phyloP scores from a whole-genome alignment of 2,888 invertebrate genomes.

The Endomychus coccineus region DNA sequence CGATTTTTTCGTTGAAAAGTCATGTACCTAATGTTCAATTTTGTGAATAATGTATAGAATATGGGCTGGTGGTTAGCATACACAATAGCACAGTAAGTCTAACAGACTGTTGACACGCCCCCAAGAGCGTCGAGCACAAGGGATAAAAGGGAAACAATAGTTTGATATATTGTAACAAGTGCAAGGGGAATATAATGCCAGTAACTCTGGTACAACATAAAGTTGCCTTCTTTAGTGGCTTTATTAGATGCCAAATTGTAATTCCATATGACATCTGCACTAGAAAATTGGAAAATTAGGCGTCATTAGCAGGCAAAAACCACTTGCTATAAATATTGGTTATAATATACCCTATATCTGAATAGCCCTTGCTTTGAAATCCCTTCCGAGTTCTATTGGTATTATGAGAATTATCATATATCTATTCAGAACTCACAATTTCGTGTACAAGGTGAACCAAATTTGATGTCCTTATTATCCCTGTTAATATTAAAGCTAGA shows the following conservation, averaged over 20 bases:
- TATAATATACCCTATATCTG: too few relatives aligned
- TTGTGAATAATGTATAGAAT: too few relatives aligned
- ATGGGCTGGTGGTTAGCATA: neutral
- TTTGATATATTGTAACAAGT: slow-evolving; percentile 1
- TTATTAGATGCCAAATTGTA: neutral
- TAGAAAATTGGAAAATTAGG: slow-evolving; percentile 1
- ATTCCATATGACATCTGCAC: slow-evolving; percentile 1
- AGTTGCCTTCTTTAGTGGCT: too few relatives aligned
- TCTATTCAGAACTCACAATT: too few relatives aligned
- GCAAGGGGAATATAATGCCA: neutral
- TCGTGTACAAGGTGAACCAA: too few relatives aligned
- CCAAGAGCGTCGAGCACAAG: neutral
- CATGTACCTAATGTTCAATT: too few relatives aligned
- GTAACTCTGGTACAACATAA: neutral
- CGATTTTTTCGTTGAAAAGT: too few relatives aligned
- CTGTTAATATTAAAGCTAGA: too few relatives aligned
- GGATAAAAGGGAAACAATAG: neutral
- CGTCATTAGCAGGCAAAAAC: neutral
- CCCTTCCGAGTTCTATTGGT: too few relatives aligned
- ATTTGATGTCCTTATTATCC: too few relatives aligned
- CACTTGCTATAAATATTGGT: slow-evolving; percentile 1
- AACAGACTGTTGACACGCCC: neutral
- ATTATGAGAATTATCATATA: too few relatives aligned
- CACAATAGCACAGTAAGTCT: neutral
- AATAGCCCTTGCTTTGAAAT: too few relatives aligned